Percentiles rank a stretch among this genome's conserved stretches.
These are phyloP conservation scores for Tachysurus vachellii DNA, from an alignment of 2,113 vertebrate genomes.

Conservation along the genomic window DNA sequence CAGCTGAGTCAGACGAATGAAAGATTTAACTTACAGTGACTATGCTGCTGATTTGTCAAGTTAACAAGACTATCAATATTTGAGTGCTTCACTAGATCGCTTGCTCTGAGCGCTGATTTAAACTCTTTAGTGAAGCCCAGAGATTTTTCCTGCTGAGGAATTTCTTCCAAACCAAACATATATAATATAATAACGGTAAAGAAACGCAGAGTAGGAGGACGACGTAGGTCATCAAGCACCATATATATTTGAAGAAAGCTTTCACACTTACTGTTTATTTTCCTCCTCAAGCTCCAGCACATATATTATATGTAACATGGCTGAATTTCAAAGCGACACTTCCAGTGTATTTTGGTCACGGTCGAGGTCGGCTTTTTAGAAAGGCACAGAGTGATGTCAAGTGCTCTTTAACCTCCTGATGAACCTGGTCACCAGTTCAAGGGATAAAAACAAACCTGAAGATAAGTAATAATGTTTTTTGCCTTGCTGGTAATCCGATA, in stretches of 20 bases:
- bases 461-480: background rate
- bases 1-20: background rate
- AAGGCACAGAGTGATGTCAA: background rate
- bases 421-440: background rate
- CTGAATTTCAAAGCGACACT: background rate
- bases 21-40: slow-evolving; percentile 18
- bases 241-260: background rate
- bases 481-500: background rate
- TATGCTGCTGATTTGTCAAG: slow-evolving; percentile 20
- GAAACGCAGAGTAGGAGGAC: slow-evolving; percentile 1
- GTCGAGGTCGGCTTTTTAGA: background rate
- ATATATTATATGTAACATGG: background rate
- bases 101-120: background rate
- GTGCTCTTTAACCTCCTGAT: background rate
- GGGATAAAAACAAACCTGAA: background rate
- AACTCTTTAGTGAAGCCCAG: background rate
- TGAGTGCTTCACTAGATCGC: slow-evolving; percentile 30
- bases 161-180: background rate
- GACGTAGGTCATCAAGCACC: background rate
- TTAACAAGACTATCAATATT: slow-evolving; percentile 47
- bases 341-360: background rate
- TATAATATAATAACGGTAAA: background rate
- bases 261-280: background rate
- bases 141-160: background rate
- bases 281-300: background rate